phyloP scores from a whole-genome alignment of 2,797 vertebrate species.

The Anguilla anguilla region DNA sequence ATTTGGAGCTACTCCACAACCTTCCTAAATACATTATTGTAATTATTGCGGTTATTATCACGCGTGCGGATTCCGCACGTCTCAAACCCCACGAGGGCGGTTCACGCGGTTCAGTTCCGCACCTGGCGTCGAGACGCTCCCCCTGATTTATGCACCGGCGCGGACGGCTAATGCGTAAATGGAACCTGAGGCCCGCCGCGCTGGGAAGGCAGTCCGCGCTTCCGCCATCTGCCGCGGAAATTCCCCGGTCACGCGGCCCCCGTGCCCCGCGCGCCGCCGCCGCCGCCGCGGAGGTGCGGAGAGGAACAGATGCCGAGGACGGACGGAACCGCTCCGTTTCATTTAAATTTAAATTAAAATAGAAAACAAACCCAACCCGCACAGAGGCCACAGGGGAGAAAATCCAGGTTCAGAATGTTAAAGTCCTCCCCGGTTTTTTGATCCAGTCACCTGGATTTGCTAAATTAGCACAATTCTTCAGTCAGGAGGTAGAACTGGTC shows the following conservation, averaged over 20 bases:
- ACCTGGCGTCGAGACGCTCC: not conserved
- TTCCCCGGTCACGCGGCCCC: slow-evolving; percentile 34
- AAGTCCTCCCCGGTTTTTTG: too few species aligned
- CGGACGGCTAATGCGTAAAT: slow-evolving; percentile 58
- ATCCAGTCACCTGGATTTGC: too few species aligned
- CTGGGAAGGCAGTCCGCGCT: slow-evolving; percentile 32
- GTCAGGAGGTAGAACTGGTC: too few species aligned
- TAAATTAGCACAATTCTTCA: too few species aligned
- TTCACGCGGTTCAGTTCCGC: not conserved
- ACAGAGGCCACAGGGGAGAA: not conserved
- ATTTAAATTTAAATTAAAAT: too few species aligned
- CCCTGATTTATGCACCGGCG: slow-evolving; percentile 59
- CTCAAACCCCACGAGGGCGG: not conserved
- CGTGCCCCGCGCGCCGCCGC: not conserved
- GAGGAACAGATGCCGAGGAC: slow-evolving; percentile 19
- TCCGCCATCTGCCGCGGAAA: slow-evolving; percentile 62
- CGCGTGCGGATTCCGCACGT: not conserved
- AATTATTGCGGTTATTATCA: not conserved
- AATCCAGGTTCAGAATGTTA: too few species aligned
- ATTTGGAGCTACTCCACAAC: not conserved
- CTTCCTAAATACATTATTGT: not conserved
- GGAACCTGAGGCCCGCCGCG: slow-evolving; percentile 44
- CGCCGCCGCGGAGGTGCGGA: not conserved
- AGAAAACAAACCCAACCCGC: not conserved
- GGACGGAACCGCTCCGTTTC: not conserved